Percentiles rank a stretch among this genome's conserved stretches.
phyloP scores from a whole-genome alignment of 2,113 vertebrate genomes.

The Megaceryle maxima region DNA sequence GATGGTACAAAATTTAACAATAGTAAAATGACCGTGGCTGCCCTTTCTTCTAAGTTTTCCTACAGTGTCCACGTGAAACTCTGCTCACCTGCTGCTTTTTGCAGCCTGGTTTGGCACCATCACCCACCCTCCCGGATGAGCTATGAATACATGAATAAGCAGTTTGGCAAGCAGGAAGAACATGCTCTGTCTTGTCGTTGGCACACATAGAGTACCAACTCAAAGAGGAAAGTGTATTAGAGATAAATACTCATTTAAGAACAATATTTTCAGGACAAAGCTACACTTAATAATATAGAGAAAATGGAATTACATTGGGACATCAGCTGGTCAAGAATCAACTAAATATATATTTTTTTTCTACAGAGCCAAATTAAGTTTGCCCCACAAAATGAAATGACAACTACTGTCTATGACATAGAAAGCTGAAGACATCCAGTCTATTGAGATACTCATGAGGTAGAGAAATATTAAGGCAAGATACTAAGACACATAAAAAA shows the following conservation, averaged over 20 bases:
- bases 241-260: neutral
- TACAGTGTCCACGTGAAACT: neutral
- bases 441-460: neutral
- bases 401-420: neutral
- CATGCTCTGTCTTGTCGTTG: neutral
- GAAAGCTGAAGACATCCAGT: neutral
- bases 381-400: slow-evolving; percentile 1
- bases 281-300: neutral
- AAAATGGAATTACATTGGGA: neutral
- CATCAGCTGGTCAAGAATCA: neutral
- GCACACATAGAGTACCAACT: neutral
- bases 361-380: neutral
- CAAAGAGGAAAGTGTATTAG: neutral
- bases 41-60: neutral
- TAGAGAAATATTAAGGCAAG: neutral
- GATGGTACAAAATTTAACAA: neutral
- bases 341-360: neutral
- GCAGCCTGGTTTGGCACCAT: rapidly evolving
- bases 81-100: neutral
- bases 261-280: neutral
- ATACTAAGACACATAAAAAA: neutral
- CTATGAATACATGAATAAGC: neutral
- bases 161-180: neutral
- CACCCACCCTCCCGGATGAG: neutral
- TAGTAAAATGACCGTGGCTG: neutral